Evolutionary conservation across 1,140 invertebrate species (phyloP), one percentile per base, ranked within the genome.

Genomic region (Reticulitermes speratus): DNA sequence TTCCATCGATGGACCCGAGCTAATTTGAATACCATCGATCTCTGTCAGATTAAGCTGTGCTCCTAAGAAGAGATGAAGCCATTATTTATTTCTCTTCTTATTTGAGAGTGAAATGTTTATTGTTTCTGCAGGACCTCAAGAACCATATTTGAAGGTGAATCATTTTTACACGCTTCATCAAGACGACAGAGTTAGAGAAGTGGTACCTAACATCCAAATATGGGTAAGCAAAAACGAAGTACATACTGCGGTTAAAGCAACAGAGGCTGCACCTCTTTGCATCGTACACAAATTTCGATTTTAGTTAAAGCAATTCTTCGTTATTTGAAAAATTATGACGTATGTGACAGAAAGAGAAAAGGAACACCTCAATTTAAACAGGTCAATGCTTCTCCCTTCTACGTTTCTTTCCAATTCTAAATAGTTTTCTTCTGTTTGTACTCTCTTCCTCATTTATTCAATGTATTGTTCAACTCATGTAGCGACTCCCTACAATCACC

Each of bases 21-120:
- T 75, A 75, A 75, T 75, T 75, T 75, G n/a, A 75, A 75, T 75
- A 75, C 65, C n/a, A 30, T 75, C 65, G 65, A 75, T 75, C 65
- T 75, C 65, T 75, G 25, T 30, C 65, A 25, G n/a, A 25, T 75
- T 75, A 75, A 75, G n/a, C 65, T 11, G n/a, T 30, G 65, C 38
- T 38, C 38, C 65, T 75, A 75, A 19, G 6, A 30, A n/a, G n/a
- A 75, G 65, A 75, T 30, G 65, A n/a, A n/a, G 65, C n/a, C 16
- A 75, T 75, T 75, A n/a, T 21, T 65, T 23, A 19, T 65, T 8
- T 23, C 19, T 19, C 21, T 65, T 11, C 19, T n/a, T 65, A 25
- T 30, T 3, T 75, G 8, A 9, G 25, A 25, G 25, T 75, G n/a
- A 75, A 75, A 75, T 75, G 16, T 75, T 75, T 30, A 30, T 75